Evolutionary conservation across 2,113 vertebrate genomes (phyloP), one percentile per base, ranked within the genome.

Genomic region (Bambusicola thoracicus): DNA sequence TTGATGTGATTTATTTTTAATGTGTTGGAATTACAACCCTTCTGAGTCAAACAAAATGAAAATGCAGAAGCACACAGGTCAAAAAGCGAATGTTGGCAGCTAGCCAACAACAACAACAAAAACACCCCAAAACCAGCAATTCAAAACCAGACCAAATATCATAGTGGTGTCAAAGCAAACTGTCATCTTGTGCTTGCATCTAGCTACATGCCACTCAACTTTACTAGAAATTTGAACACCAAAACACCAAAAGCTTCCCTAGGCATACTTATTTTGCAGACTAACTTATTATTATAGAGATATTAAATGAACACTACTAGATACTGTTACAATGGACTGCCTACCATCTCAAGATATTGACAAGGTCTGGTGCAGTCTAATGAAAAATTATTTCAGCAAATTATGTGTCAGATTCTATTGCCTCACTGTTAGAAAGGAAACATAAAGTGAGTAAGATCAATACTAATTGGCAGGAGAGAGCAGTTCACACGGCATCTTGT

Each of bases 301-400:
- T 66, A n/a, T 48, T 85, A 59, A 55, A n/a, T 46, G 6, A 41
- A 16, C 22, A 30, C 20, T 61, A 30, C 13, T 76, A 69, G 7
- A 46, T 83, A 76, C 43, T 4, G 3, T 66, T 62, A 69, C 1
- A 5, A 67, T 62, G n/a, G 69, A 55, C 79, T 77, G 41, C 46
- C 51, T 38, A 12, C 4, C 53, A 2, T 82, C 59, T 89, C 66
- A 40, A 92, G 30, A 41, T 87, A 85, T 85, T 69, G 63, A 80
- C 49, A 69, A 48, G 3, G 19, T 87, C 91, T 89, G n/a, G 16
- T 79, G n/a, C 12, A 46, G 34, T 41, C 19, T 70, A 89, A 91
- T 83, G 69, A 93, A 94, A 91, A 81, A 87, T 32, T 58, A 85
- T 92, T 87, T 89, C 29, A 59, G 59, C 21, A 87, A 89, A 80